These are phyloP conservation scores for Sebastes baramenuke DNA, from an alignment of 2,797 vertebrate genomes.

Conservation along the genomic window DNA sequence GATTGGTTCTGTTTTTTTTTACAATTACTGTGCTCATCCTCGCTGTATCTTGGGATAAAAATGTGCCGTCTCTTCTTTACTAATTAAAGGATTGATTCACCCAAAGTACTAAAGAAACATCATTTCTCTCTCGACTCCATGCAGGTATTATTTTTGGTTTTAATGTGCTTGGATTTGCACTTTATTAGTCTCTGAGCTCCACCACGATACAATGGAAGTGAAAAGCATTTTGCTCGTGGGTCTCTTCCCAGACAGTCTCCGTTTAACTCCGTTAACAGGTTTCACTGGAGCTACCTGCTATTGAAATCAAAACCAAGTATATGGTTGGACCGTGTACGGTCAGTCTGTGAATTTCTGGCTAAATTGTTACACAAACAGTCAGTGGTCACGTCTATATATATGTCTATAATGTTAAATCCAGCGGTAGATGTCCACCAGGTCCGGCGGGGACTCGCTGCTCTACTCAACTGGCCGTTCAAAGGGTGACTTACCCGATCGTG, in stretches of 20 bases:
- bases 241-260: neutral
- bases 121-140: neutral
- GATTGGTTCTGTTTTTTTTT: conserved; percentile 22
- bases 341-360: too few species aligned
- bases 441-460: too few species aligned
- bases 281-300: neutral
- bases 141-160: neutral
- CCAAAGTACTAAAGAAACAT: neutral
- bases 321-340: too few species aligned
- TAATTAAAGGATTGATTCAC: neutral
- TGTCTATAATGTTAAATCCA: too few species aligned
- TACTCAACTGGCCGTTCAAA: too few species aligned
- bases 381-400: too few species aligned
- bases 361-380: too few species aligned
- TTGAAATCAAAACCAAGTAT: too few species aligned
- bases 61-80: neutral
- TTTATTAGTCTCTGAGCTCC: neutral
- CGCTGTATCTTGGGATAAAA: neutral
- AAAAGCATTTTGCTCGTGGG: neutral
- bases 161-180: neutral
- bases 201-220: neutral
- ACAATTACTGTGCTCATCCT: conserved; percentile 12
- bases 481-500: too few species aligned
- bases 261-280: too few species aligned
- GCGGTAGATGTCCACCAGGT: too few species aligned